These are phyloP conservation scores for Phragmatobia fuliginosa DNA, from an alignment of 2,888 invertebrate species.

Conservation along the genomic window DNA sequence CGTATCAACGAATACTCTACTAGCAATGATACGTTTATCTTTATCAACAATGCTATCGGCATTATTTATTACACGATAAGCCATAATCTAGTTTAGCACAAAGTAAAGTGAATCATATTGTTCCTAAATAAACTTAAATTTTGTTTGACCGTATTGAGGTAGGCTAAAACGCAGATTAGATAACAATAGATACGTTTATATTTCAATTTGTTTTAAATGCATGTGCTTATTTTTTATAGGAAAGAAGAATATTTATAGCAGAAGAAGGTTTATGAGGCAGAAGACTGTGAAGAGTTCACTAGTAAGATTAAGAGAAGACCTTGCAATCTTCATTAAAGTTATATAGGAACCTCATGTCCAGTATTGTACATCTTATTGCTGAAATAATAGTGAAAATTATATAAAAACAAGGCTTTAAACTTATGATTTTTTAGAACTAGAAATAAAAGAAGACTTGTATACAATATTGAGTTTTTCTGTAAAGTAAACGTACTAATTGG, in stretches of 20 bases:
- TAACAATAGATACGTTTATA: slow-evolving; percentile 23
- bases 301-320: background rate
- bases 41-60: slow-evolving; percentile 25
- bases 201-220: background rate
- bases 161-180: slow-evolving; percentile 34
- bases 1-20: slow-evolving; percentile 32
- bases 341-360: background rate
- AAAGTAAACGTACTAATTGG: background rate
- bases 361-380: no score
- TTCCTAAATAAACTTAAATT: slow-evolving; percentile 16
- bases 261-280: background rate
- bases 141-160: slow-evolving; percentile 8
- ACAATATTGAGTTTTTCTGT: background rate
- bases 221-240: background rate
- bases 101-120: slow-evolving; percentile 23
- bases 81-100: background rate
- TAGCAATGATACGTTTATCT: slow-evolving; percentile 26
- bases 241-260: background rate
- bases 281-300: background rate
- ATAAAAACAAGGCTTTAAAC: no score
- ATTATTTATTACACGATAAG: slow-evolving; percentile 40
- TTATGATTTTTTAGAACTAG: background rate
- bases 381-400: no score
- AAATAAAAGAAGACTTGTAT: background rate
- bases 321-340: background rate